These are phyloP conservation scores for Ophthalmolycus amberensis DNA, from an alignment of 2,113 vertebrate genomes.

Conservation along the genomic window DNA sequence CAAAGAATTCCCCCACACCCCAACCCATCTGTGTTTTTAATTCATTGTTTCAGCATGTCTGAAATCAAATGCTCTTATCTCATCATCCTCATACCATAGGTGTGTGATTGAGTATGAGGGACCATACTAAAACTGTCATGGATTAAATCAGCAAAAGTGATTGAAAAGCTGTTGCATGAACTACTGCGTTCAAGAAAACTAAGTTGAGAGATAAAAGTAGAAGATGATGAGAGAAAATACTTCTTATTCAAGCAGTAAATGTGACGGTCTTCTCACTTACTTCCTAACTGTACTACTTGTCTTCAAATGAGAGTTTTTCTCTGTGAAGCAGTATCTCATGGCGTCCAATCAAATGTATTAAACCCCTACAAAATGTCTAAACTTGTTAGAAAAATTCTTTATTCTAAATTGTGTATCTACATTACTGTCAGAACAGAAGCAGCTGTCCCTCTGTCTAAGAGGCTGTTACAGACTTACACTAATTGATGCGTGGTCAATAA, in stretches of 20 bases:
- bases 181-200: too few species aligned
- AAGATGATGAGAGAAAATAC: slow-evolving; percentile 61
- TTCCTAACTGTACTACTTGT: slow-evolving; percentile 65
- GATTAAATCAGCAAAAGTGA: neutral
- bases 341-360: slow-evolving; percentile 47
- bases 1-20: neutral
- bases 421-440: neutral
- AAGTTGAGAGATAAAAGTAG: slow-evolving; percentile 21
- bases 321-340: slow-evolving; percentile 44
- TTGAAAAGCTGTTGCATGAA: slow-evolving; percentile 25
- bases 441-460: slow-evolving; percentile 21
- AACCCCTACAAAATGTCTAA: neutral
- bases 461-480: slow-evolving; percentile 3
- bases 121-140: slow-evolving; percentile 5
- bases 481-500: slow-evolving; percentile 46
- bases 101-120: neutral
- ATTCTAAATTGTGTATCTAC: neutral
- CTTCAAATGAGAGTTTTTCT: slow-evolving; percentile 55
- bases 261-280: slow-evolving; percentile 21
- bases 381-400: slow-evolving; percentile 24
- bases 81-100: neutral
- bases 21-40: slow-evolving; percentile 21
- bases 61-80: slow-evolving; percentile 23
- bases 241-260: slow-evolving; percentile 89
- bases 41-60: slow-evolving; percentile 22